Evolutionary conservation across 2,888 invertebrate genomes (phyloP), one percentile per base, ranked within the genome.

Genomic region (Lepidonotus clava): DNA sequence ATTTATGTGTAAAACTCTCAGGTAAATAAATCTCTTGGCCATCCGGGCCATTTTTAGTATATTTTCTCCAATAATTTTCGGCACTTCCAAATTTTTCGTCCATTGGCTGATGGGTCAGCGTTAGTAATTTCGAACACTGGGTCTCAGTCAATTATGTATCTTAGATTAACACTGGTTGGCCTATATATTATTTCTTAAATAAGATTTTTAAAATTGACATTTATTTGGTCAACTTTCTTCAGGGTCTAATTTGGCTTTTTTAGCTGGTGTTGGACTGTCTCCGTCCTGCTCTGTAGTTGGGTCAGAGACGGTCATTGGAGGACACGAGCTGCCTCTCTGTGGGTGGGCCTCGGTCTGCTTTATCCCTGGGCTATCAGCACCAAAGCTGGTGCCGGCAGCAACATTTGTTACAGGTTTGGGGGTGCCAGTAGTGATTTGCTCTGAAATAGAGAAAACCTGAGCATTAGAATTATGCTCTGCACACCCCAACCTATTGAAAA

Each of bases 381-480:
- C n/a, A n/a, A n/a, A n/a, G n/a, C n/a, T n/a, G n/a, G n/a, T n/a
- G 28, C 61, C 38, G 38, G 6, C 11, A 34, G 38, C 71, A 71
- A 24, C 71, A 18, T 8, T 56, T n/a, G n/a, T 32, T 61, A 32
- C 61, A 11, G 71, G 21, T 71, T 71, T 71, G 36, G 71, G 71
- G 38, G 71, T 71, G 71, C 71, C 71, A 34, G 36, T n/a, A 18
- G 36, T 71, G 38, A 71, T 71, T 38, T 71, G 36, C 36, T 71
- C 71, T 71, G 71, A 71, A 71, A 71, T 36, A 71, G 8, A 71
- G 38, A 36, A 71, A 71, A 71, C 36, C 36, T 38, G 14, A 71
- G 71, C 71, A 71, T 71, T 14, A 71, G 71, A 1, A 28, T 24
- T 61, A 61, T 61, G 61, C 61, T 61, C 61, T 61, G 61, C 61